These are phyloP conservation scores for Gari tellinella DNA, from an alignment of 2,888 invertebrate species.

Conservation along the genomic window DNA sequence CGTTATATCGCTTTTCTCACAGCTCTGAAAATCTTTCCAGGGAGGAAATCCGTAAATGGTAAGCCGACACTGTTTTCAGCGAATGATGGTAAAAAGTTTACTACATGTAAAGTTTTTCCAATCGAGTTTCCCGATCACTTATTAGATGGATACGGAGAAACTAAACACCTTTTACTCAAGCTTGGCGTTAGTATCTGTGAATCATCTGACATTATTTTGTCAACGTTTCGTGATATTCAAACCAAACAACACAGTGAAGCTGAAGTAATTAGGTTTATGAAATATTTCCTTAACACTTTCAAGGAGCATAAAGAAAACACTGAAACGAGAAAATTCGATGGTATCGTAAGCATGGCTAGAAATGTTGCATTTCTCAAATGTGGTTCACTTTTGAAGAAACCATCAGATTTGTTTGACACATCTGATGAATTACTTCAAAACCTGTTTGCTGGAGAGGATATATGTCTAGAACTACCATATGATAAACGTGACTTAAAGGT, in stretches of 20 bases:
- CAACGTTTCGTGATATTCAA: background rate
- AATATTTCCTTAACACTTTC: conserved; percentile 29
- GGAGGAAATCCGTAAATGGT: too few relatives aligned
- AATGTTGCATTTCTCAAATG: conserved; percentile 11
- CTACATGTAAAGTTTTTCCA: background rate
- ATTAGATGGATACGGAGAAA: background rate
- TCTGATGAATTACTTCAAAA: conserved; percentile 11
- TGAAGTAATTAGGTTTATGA: conserved; percentile 34
- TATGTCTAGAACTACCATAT: conserved; percentile 19
- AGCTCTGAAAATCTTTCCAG: background rate
- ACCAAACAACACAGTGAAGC: background rate
- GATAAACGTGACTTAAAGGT: background rate
- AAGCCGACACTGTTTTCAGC: too few relatives aligned
- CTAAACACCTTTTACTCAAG: background rate
- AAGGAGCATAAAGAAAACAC: conserved; percentile 3
- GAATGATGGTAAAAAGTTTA: background rate
- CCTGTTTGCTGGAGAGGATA: conserved; percentile 22
- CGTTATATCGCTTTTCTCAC: background rate
- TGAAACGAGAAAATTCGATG: background rate
- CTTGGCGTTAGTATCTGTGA: conserved; percentile 7
- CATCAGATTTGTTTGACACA: conserved; percentile 45
- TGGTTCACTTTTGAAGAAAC: conserved; percentile 2
- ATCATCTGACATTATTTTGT: background rate
- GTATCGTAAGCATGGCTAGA: conserved; percentile 11
- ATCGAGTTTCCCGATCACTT: conserved; percentile 5